Evolutionary conservation across 2,797 vertebrate species (phyloP).

Genomic region (Notolabrus celidotus): DNA sequence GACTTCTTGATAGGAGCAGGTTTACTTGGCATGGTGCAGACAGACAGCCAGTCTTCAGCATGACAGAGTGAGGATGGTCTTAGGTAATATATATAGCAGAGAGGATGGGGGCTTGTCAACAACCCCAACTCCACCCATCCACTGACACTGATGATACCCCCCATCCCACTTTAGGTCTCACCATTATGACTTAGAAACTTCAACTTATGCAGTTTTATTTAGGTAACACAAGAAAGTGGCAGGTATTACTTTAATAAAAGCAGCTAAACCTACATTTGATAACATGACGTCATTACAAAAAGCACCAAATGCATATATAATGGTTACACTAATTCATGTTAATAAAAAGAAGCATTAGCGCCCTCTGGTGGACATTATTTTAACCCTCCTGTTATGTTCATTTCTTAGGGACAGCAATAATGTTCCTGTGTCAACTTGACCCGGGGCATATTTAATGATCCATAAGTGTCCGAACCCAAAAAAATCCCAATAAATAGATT

Average conservation of each 20-base stretch:
- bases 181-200: constrained; percentile 9
- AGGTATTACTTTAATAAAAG: neutral
- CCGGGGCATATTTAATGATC: too few relatives aligned
- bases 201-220: neutral
- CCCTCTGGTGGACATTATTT: constrained; percentile 19
- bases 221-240: neutral
- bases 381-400: too few relatives aligned
- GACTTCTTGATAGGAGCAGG: constrained; percentile 85
- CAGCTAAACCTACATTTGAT: neutral
- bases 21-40: constrained; percentile 84
- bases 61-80: constrained; percentile 18
- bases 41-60: constrained; percentile 52
- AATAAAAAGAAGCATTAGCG: neutral
- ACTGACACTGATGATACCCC: constrained; percentile 28
- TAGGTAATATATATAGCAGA: constrained; percentile 72
- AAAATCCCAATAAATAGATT: too few relatives aligned
- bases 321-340: neutral
- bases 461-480: too few relatives aligned
- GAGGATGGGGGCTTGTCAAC: constrained; percentile 22
- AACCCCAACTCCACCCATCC: constrained; percentile 82
- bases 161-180: constrained; percentile 12
- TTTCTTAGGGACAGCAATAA: too few relatives aligned
- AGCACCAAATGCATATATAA: neutral
- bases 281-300: neutral
- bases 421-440: too few relatives aligned